Evolutionary conservation across 2,113 vertebrate genomes (phyloP).

Genomic region (Dissostichus mawsoni): DNA sequence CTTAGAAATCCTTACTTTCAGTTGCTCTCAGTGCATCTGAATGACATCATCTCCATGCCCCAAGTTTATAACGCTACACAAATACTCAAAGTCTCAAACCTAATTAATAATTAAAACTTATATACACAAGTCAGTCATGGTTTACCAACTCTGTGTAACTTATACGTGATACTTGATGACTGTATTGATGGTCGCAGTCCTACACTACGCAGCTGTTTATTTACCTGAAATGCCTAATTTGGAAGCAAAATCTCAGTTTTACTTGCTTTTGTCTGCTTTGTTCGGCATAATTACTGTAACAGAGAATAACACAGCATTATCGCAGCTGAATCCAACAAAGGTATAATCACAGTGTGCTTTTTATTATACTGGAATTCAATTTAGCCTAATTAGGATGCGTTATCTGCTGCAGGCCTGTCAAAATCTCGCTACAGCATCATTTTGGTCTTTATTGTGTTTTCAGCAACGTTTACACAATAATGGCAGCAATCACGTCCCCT

Average conservation of each 20-base stretch:
- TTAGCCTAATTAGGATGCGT: conserved; percentile 39
- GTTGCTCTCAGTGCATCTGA: neutral
- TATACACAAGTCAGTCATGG: neutral
- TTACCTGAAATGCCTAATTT: conserved; percentile 15
- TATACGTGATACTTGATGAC: conserved; percentile 34
- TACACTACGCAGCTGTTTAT: conserved; percentile 34
- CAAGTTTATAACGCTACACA: neutral
- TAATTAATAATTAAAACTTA: neutral
- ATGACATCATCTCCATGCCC: neutral
- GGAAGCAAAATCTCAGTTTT: conserved; percentile 1
- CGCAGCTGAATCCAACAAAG: conserved; percentile 23
- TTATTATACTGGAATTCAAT: conserved; percentile 40
- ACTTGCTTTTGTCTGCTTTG: conserved; percentile 28
- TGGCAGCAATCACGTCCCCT: neutral
- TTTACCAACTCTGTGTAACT: conserved; percentile 15
- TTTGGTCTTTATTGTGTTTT: neutral
- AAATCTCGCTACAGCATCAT: neutral
- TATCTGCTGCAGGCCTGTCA: conserved; percentile 36
- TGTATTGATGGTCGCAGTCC: conserved; percentile 33
- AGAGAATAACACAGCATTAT: conserved; percentile 39
- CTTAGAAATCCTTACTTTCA: neutral
- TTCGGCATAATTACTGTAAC: conserved; percentile 32
- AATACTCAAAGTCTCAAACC: neutral
- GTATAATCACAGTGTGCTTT: conserved; percentile 23
- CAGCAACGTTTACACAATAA: conserved; percentile 11